Conservation (phyloP, 2,797 vertebrate genomes). For the Ceyx erithaca region DNA sequence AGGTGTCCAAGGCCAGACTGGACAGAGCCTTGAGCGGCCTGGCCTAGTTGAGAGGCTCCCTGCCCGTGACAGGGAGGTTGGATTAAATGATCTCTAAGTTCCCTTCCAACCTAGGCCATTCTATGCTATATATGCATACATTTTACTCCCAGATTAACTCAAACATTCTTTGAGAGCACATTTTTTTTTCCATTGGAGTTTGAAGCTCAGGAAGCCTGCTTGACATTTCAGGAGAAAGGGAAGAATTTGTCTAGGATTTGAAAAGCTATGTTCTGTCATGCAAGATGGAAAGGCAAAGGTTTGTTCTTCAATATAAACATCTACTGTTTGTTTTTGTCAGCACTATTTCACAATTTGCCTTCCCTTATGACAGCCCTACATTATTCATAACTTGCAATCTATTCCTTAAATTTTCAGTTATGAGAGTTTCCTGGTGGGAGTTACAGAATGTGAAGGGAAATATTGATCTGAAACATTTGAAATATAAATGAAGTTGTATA, state of each 20-base stretch:
- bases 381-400: conserved; percentile 70
- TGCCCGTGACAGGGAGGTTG: no score
- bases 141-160: conserved; percentile 28
- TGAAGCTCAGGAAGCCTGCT: background rate
- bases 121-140: background rate
- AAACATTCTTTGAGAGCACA: background rate
- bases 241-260: background rate
- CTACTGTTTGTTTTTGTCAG: conserved; percentile 51
- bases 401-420: conserved; percentile 69
- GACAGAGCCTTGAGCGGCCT: no score
- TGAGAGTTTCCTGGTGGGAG: conserved; percentile 49
- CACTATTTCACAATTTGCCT: conserved; percentile 67
- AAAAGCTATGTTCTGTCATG: conserved; percentile 2
- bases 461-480: conserved; percentile 84
- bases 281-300: conserved; percentile 1
- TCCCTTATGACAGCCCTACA: conserved; percentile 62
- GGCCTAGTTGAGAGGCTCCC: no score
- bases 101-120: no score
- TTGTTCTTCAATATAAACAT: conserved; percentile 53
- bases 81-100: no score
- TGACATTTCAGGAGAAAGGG: conserved; percentile 34
- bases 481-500: conserved; percentile 80
- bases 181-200: background rate
- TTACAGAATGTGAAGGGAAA: conserved; percentile 63
- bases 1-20: no score